phyloP scores from a whole-genome alignment of 1,140 invertebrate genomes.

The Holotrichia oblita region DNA sequence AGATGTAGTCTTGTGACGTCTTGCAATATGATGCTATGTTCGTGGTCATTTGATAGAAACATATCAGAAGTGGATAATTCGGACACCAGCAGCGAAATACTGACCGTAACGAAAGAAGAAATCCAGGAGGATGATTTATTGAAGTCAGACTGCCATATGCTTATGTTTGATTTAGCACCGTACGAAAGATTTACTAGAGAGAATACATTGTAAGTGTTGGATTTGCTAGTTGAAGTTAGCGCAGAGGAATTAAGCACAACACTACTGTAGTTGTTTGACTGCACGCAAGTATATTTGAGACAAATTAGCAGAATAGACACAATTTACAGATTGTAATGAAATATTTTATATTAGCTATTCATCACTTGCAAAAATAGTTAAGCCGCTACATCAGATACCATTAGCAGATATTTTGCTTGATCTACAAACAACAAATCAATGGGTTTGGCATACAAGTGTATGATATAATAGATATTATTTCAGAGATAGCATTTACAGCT shows the following conservation, averaged over 20 bases:
- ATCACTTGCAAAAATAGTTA: too few species aligned
- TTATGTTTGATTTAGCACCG: constrained; percentile 47
- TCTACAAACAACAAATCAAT: too few species aligned
- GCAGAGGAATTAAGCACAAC: background rate
- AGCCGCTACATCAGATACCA: too few species aligned
- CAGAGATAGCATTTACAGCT: too few species aligned
- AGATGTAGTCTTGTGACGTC: background rate
- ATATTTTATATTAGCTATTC: too few species aligned
- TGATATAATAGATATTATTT: too few species aligned
- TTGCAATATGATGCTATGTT: background rate
- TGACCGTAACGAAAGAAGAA: background rate
- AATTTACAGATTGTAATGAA: too few species aligned
- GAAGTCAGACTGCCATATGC: constrained; percentile 46
- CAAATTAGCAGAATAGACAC: background rate
- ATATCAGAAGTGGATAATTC: constrained; percentile 8
- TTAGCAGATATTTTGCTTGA: too few species aligned
- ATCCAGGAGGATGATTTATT: constrained; percentile 18
- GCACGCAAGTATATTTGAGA: constrained; percentile 30
- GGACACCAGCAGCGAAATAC: background rate
- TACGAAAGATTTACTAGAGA: constrained; percentile 44
- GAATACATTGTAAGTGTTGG: constrained; percentile 47
- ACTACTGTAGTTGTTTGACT: constrained; percentile 18
- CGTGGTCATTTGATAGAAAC: constrained; percentile 34
- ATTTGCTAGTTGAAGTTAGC: constrained; percentile 20
- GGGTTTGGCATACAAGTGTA: too few species aligned